phyloP scores from a whole-genome alignment of 2,113 vertebrate genomes.

The Eclectus roratus region DNA sequence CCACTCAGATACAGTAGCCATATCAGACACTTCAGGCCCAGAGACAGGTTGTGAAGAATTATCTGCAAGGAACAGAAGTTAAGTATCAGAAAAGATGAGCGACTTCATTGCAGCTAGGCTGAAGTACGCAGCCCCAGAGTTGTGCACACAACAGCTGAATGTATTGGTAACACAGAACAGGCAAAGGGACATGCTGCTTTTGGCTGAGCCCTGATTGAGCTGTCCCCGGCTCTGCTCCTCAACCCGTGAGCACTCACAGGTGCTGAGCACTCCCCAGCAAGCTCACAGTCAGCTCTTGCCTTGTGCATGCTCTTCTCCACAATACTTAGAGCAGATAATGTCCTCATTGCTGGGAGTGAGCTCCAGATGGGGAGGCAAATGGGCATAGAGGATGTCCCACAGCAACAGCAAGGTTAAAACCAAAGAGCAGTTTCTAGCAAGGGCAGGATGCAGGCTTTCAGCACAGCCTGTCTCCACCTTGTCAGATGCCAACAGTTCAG shows the following conservation, averaged over 20 bases:
- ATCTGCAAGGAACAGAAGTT: background rate
- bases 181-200: background rate
- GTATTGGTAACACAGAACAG: background rate
- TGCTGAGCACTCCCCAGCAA: background rate
- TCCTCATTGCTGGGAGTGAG: background rate
- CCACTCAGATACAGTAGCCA: background rate
- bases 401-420: background rate
- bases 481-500: background rate
- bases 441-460: background rate
- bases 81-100: background rate
- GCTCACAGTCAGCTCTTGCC: background rate
- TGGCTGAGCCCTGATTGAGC: too few species aligned
- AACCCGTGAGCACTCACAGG: background rate
- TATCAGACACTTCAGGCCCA: background rate
- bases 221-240: background rate
- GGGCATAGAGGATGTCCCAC: too few species aligned
- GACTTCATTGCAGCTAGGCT: accelerated
- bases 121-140: background rate
- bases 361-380: accelerated
- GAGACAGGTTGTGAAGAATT: background rate
- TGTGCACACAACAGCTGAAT: background rate
- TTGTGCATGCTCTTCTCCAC: background rate
- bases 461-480: background rate
- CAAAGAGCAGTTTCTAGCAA: background rate
- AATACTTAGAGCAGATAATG: background rate